phyloP scores from a whole-genome alignment of 2,888 invertebrate genomes.

The Hypomecis punctinalis region DNA sequence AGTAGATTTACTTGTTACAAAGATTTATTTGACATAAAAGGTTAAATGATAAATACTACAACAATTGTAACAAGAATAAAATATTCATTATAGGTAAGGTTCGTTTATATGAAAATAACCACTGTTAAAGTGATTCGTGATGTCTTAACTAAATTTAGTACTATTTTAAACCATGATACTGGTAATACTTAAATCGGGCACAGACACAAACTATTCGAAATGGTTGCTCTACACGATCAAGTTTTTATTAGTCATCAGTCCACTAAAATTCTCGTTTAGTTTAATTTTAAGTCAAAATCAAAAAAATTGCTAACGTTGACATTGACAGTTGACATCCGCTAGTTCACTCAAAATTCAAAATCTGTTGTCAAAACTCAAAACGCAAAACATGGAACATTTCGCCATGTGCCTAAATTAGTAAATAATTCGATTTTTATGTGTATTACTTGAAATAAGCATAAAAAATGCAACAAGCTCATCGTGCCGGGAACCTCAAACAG shows the following conservation, averaged over 20 bases:
- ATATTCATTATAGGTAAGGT: too few relatives aligned
- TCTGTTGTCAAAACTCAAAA: too few relatives aligned
- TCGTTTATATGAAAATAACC: background rate
- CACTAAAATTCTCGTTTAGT: background rate
- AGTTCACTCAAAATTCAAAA: too few relatives aligned
- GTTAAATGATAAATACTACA: background rate
- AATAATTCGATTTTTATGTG: slow-evolving; percentile 42
- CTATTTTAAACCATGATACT: background rate
- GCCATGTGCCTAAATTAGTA: slow-evolving; percentile 59
- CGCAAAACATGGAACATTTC: slow-evolving; percentile 6
- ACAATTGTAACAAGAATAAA: background rate
- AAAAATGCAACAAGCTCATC: slow-evolving; percentile 87
- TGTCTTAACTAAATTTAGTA: background rate
- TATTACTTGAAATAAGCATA: slow-evolving; percentile 3
- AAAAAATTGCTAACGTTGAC: background rate
- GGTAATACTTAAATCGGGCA: slow-evolving; percentile 26
- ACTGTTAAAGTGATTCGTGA: too few relatives aligned
- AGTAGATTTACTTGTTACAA: slow-evolving; percentile 11
- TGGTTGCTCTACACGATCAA: background rate
- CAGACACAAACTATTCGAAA: slow-evolving; percentile 2
- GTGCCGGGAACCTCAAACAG: slow-evolving; percentile 95
- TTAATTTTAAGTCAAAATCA: background rate
- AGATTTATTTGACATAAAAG: background rate
- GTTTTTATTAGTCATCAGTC: background rate
- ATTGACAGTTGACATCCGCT: background rate